These are phyloP conservation scores for Florisuga fusca DNA, from an alignment of 2,797 vertebrate species.

Conservation along the genomic window DNA sequence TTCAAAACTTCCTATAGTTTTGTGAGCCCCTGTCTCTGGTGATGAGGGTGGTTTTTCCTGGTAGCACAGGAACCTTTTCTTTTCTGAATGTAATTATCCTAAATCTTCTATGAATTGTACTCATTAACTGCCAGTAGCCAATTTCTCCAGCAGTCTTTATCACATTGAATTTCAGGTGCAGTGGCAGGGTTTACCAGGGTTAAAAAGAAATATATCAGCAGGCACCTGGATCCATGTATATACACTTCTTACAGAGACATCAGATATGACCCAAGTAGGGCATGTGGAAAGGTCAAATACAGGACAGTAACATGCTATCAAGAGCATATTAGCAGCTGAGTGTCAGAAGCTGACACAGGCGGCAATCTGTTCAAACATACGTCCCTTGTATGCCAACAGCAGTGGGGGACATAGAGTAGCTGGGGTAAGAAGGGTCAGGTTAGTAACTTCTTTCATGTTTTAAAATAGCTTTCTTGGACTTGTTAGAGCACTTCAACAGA, in stretches of 20 bases:
- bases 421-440: not conserved
- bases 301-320: not conserved
- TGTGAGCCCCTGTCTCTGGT: not conserved
- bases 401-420: not conserved
- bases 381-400: not conserved
- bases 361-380: slow-evolving; percentile 6
- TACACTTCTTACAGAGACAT: not conserved
- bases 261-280: not conserved
- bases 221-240: not conserved
- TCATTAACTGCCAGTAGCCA: not conserved
- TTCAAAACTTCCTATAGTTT: not conserved
- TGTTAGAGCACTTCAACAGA: not conserved
- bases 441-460: not conserved
- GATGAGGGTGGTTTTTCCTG: not conserved
- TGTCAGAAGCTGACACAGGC: not conserved
- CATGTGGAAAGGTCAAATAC: slow-evolving; percentile 12
- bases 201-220: not conserved
- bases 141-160: not conserved
- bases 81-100: not conserved
- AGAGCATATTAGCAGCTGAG: slow-evolving; percentile 3
- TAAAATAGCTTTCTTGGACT: not conserved
- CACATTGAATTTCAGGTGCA: not conserved
- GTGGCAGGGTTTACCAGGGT: not conserved
- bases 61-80: not conserved
- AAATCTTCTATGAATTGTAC: not conserved